Evolutionary conservation across 1,140 invertebrate genomes (phyloP), one percentile per base, ranked within the genome.

Genomic region (Tribolium castaneum): DNA sequence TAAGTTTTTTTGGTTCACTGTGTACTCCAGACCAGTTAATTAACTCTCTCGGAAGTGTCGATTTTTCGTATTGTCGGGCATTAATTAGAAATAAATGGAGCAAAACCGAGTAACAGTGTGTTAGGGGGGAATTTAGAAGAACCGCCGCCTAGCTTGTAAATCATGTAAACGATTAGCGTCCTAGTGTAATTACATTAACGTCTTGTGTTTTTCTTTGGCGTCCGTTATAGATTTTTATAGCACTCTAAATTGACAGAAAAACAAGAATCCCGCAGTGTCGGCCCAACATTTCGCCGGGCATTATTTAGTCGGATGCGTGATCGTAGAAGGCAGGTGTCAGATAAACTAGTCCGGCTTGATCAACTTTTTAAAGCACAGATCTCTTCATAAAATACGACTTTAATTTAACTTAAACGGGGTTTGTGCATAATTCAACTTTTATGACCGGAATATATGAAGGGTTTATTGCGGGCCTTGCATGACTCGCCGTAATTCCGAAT

Each of bases 231-330:
- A 84, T 84, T 82, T 84, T 83, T 82, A 82, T 80, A 75, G 81
- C 82, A 83, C 81, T 80, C 81, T 76, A 80, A 81, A 83, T 83
- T 83, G 83, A 83, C 83, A 84, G 79, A 80, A 82, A 82, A 84
- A 84, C 83, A 82, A 82, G 83, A 80, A 80, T 80, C 83, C 83
- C 81, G 82, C 81, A 56, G 80, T 59, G 81, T 25, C 74, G 56
- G 66, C 66, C 79, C 77, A 77, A 80, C 78, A 78, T 79, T 83
- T 81, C 74, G 80, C 75, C 75, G 82, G 70, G 73, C 76, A 76
- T 78, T 80, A 79, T 79, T 80, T 76, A 82, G 78, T 80, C 75
- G 76, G 49, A 83, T 84, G 81, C 83, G 82, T 84, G 83, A 83
- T 84, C 80, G 62, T 14, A 79, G 72, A n/a, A 80, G 77, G 82